Conservation (phyloP, 2,797 vertebrate species). For the Ctenochaetus hawaiiensis region DNA sequence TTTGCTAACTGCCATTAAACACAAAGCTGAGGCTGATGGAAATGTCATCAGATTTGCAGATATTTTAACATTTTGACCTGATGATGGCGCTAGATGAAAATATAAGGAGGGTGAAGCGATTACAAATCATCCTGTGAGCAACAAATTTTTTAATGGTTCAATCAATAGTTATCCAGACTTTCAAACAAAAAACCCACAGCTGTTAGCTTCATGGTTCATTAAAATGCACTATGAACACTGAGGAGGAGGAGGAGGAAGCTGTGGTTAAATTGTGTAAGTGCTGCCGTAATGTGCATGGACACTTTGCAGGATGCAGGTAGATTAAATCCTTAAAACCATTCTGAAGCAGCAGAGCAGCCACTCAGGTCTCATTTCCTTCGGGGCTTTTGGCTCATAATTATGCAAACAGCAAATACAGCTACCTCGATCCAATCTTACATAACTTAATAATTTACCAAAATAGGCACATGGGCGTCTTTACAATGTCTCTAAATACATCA, state of each 20-base stretch:
- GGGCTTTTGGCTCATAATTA: conserved; percentile 27
- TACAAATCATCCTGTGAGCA: too few species aligned
- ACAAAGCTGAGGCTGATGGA: too few species aligned
- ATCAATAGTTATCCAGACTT: too few species aligned
- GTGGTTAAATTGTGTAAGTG: not conserved
- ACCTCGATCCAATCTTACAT: conserved; percentile 33
- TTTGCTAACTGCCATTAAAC: too few species aligned
- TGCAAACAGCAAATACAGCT: conserved; percentile 37
- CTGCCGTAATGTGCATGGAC: not conserved
- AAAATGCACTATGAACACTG: not conserved
- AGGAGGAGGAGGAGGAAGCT: too few species aligned
- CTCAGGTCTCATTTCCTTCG: not conserved
- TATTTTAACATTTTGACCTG: not conserved
- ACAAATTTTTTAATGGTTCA: too few species aligned
- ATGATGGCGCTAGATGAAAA: not conserved
- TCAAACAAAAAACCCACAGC: too few species aligned
- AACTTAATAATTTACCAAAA: conserved; percentile 1
- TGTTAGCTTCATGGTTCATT: not conserved
- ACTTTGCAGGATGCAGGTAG: not conserved
- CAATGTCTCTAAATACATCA: conserved; percentile 6
- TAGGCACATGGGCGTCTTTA: conserved; percentile 1
- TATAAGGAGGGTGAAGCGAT: too few species aligned
- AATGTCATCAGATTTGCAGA: too few species aligned
- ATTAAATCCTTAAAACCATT: not conserved
- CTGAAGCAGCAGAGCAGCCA: not conserved